Percentiles rank a stretch among this genome's conserved stretches.
Evolutionary conservation across 2,797 vertebrate species (phyloP).

Genomic region (Sebastes jordani): DNA sequence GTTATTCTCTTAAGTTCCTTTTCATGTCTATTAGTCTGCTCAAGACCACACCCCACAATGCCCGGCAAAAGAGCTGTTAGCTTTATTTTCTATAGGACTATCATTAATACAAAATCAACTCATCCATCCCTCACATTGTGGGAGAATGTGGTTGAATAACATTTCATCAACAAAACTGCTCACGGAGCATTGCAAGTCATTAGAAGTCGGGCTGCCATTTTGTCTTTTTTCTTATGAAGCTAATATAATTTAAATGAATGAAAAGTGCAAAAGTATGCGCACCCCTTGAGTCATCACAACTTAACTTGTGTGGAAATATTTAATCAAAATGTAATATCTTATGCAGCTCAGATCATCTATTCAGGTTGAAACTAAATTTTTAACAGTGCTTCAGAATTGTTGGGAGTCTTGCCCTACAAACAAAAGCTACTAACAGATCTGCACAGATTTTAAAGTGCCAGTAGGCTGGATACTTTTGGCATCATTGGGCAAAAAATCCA

Average conservation of each 20-base stretch:
- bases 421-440: background rate
- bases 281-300: conserved; percentile 8
- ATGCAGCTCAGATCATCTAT: conserved; percentile 22
- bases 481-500: no score
- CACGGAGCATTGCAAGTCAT: conserved; percentile 4
- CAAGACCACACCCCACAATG: conserved; percentile 34
- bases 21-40: conserved; percentile 32
- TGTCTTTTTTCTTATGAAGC: background rate
- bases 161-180: conserved; percentile 4
- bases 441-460: background rate
- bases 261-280: conserved; percentile 21
- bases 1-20: conserved; percentile 49
- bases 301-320: conserved; percentile 23
- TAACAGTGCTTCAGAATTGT: conserved; percentile 1
- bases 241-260: conserved; percentile 22
- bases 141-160: conserved; percentile 28
- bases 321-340: conserved; percentile 33
- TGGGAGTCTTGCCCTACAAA: background rate
- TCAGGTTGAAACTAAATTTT: conserved; percentile 35
- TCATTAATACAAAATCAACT: conserved; percentile 16
- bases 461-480: no score
- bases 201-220: background rate
- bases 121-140: background rate
- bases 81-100: conserved; percentile 2
- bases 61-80: conserved; percentile 16